Conservation (phyloP, 2,797 vertebrate genomes). For the Aldrovandia affinis region DNA sequence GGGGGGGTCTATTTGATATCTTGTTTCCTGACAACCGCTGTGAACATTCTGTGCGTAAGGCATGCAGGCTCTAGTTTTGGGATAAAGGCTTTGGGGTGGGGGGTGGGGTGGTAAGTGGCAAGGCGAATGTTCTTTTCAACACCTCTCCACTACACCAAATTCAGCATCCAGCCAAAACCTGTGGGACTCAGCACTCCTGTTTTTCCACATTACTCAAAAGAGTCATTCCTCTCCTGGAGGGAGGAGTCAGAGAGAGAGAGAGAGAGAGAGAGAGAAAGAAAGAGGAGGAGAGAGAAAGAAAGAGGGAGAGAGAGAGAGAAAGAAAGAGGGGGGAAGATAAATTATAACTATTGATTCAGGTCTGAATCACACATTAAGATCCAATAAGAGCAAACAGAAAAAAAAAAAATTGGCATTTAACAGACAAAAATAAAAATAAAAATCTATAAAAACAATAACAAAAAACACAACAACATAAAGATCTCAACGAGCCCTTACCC, state of each 20-base stretch:
- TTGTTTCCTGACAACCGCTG: background rate
- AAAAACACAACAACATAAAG: no score
- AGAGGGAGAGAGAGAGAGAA: slow-evolving; percentile 11
- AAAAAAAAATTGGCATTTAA: no score
- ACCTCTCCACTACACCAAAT: slow-evolving; percentile 25
- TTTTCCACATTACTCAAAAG: no score
- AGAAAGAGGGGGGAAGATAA: background rate
- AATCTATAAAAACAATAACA: no score
- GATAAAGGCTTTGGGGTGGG: slow-evolving; percentile 11
- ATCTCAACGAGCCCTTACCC: no score
- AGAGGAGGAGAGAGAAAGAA: background rate
- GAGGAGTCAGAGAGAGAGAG: background rate
- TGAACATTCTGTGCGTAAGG: slow-evolving; percentile 42
- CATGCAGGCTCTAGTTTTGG: background rate
- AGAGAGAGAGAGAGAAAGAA: slow-evolving; percentile 6
- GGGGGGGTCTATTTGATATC: no score
- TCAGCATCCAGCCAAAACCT: slow-evolving; percentile 2
- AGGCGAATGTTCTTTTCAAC: slow-evolving; percentile 35
- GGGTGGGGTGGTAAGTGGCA: slow-evolving; percentile 11
- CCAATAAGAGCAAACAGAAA: no score
- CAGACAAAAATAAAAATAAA: no score
- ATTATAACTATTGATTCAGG: no score
- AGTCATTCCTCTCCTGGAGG: no score
- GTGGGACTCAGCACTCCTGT: no score
- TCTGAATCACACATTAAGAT: no score